Conservation (phyloP, 2,113 vertebrate species). For the Aleadryas rufinucha region DNA sequence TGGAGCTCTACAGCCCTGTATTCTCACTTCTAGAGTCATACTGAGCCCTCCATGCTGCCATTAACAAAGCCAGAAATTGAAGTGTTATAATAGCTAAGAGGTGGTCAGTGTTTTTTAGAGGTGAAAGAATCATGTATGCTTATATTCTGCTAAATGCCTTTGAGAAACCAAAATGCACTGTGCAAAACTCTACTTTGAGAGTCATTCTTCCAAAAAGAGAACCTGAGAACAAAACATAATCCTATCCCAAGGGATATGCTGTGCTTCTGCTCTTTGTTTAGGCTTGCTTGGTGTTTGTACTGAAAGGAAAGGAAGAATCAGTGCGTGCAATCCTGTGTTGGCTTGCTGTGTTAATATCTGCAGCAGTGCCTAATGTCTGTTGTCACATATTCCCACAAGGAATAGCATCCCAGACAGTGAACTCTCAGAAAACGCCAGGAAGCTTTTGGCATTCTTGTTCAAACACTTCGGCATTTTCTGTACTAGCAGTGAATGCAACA, state of each 20-base stretch:
- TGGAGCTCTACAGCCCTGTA: neutral
- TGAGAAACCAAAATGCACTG: neutral
- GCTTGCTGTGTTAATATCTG: neutral
- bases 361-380: slow-evolving; percentile 29
- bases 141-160: neutral
- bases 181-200: neutral
- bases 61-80: neutral
- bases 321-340: neutral
- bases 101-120: neutral
- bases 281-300: neutral
- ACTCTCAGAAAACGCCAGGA: neutral
- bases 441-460: neutral
- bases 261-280: neutral
- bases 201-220: neutral
- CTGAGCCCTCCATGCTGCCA: neutral
- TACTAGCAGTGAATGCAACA: neutral
- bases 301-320: neutral
- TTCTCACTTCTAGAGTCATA: neutral
- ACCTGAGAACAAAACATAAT: neutral
- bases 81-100: neutral
- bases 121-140: neutral
- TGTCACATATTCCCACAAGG: slow-evolving; percentile 49
- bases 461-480: neutral
- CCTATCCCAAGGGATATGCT: neutral
- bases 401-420: slow-evolving; percentile 2